Conservation (phyloP, 2,797 vertebrate species). For the Pantherophis vulpinus region DNA sequence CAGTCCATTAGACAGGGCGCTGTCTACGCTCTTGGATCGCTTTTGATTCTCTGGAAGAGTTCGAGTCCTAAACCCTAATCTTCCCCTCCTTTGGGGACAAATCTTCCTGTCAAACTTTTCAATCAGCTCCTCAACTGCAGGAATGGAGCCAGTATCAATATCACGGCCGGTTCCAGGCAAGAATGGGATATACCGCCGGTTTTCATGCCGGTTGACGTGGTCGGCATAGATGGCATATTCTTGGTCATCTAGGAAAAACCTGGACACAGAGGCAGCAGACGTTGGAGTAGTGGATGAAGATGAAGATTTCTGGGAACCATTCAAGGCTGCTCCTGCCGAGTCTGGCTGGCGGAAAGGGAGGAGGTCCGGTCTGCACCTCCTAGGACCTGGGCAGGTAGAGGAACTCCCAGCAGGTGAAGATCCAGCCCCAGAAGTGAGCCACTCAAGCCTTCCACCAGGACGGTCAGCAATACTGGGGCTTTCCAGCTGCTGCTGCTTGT, state of each 20-base stretch:
- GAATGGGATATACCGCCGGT: constrained; percentile 95
- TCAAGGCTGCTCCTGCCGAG: constrained; percentile 80
- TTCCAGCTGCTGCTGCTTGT: constrained; percentile 64
- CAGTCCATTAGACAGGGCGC: constrained; percentile 77
- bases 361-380: constrained; percentile 80
- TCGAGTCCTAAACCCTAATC: constrained; percentile 84
- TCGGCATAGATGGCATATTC: constrained; percentile 87
- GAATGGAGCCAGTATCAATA: constrained; percentile 90
- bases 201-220: constrained; percentile 91
- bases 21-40: constrained; percentile 90
- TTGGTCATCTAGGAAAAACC: constrained; percentile 79
- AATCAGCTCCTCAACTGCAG: constrained; percentile 89
- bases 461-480: constrained; percentile 52
- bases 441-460: constrained; percentile 57
- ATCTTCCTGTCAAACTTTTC: constrained; percentile 88
- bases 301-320: constrained; percentile 79
- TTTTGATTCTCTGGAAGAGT: constrained; percentile 89
- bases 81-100: constrained; percentile 81
- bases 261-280: constrained; percentile 72
- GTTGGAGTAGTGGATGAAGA: constrained; percentile 82
- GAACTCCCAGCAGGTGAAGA: constrained; percentile 67
- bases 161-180: constrained; percentile 90
- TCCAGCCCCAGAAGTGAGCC: constrained; percentile 50
- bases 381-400: constrained; percentile 72
- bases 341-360: constrained; percentile 87